phyloP scores from a whole-genome alignment of 53 echinoderm and acorn worm species.

The Glandiceps talaboti region DNA sequence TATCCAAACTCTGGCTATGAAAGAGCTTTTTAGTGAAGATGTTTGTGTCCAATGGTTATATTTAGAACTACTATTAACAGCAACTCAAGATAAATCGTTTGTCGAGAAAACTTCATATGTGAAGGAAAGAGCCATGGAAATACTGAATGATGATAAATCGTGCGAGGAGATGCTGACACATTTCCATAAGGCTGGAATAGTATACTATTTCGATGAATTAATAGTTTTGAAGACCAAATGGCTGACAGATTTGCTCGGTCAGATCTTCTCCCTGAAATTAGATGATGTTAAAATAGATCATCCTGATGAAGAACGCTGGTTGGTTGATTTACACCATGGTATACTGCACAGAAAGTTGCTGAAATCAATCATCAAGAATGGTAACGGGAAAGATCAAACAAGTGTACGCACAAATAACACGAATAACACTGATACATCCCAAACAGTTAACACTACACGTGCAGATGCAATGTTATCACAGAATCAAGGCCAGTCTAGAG shows the following conservation, averaged over 20 bases:
- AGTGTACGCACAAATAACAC: too few relatives aligned
- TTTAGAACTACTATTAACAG: background rate
- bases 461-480: too few relatives aligned
- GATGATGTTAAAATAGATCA: background rate
- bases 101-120: too few relatives aligned
- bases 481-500: too few relatives aligned
- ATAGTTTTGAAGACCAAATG: background rate
- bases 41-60: background rate
- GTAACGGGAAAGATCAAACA: too few relatives aligned
- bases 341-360: background rate
- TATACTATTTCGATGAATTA: background rate
- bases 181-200: background rate
- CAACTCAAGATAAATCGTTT: background rate
- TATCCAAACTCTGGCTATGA: background rate
- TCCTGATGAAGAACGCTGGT: background rate
- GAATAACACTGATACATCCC: background rate
- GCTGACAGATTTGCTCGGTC: background rate
- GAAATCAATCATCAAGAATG: background rate
- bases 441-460: background rate
- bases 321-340: background rate
- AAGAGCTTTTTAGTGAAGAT: background rate
- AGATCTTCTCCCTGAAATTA: background rate
- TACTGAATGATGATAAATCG: too few relatives aligned
- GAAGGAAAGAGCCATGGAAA: too few relatives aligned
- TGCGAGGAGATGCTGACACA: background rate